These are phyloP conservation scores for Motacilla tschutschensis DNA, from an alignment of 2,113 vertebrate species.

Conservation along the genomic window DNA sequence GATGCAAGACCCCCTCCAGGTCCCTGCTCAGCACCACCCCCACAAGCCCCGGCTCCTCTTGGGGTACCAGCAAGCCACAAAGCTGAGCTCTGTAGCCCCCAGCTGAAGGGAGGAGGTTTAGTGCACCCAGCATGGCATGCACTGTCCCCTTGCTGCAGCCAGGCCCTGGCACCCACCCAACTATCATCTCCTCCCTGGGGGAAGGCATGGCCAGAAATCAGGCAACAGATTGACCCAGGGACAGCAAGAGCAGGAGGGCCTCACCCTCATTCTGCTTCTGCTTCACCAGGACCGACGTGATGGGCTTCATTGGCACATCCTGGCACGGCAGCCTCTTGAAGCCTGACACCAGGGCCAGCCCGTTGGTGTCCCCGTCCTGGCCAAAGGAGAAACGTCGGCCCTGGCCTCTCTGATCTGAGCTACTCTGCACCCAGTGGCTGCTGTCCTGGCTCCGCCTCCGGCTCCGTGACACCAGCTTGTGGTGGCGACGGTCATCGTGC, in stretches of 20 bases:
- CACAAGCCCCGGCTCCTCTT: background rate
- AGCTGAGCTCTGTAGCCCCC: background rate
- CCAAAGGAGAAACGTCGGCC: background rate
- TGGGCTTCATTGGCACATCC: conserved; percentile 71
- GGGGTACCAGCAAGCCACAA: background rate
- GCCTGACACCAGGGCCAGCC: conserved; percentile 81
- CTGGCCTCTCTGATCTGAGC: background rate
- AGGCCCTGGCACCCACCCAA: background rate
- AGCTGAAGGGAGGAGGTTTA: background rate
- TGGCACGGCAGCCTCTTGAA: conserved; percentile 84
- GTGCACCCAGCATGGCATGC: background rate
- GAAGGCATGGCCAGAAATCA: background rate
- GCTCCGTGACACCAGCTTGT: background rate
- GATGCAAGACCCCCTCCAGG: background rate
- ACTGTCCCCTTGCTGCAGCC: background rate
- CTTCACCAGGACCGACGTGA: conserved; percentile 83
- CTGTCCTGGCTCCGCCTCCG: conserved; percentile 50
- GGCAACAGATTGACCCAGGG: background rate
- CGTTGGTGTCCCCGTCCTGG: background rate
- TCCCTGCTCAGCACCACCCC: accelerated
- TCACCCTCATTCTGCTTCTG: conserved; percentile 83
- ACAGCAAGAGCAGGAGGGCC: background rate
- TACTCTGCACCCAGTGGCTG: background rate
- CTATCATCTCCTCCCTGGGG: accelerated
- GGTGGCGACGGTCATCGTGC: background rate